Evolutionary conservation across 2,797 vertebrate genomes (phyloP).

Genomic region (Mionectes olivaceus): DNA sequence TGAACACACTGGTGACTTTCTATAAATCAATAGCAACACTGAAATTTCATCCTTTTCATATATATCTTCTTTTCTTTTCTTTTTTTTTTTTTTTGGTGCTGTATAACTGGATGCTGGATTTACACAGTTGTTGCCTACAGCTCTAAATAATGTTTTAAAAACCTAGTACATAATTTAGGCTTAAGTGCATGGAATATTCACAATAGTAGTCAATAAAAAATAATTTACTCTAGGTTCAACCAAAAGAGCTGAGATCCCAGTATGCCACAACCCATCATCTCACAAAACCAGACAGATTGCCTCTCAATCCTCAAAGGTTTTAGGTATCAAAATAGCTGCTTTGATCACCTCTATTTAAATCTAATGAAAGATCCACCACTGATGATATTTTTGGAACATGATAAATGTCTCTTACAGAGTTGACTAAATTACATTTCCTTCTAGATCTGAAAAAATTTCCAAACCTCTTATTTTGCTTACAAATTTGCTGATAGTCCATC

Average conservation of each 20-base stretch:
- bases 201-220: not conserved
- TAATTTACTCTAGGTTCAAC: slow-evolving; percentile 1
- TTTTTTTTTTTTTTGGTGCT: not conserved
- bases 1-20: not conserved
- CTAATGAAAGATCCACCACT: not conserved
- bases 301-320: not conserved
- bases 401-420: not conserved
- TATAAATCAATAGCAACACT: not conserved
- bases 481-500: not conserved
- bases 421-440: slow-evolving; percentile 8
- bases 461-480: slow-evolving; percentile 7
- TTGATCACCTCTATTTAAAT: not conserved
- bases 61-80: not conserved
- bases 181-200: not conserved
- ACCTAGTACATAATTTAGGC: not conserved
- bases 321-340: not conserved
- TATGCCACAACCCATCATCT: not conserved
- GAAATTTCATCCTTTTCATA: not conserved
- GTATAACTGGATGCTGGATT: not conserved
- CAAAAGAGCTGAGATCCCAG: not conserved
- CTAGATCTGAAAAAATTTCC: not conserved
- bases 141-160: slow-evolving; percentile 30
- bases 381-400: not conserved
- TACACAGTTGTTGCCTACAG: slow-evolving; percentile 8
- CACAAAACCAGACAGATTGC: not conserved